These are phyloP conservation scores for Drosophila barbarae DNA, from an alignment of 2,888 invertebrate genomes.

Conservation along the genomic window DNA sequence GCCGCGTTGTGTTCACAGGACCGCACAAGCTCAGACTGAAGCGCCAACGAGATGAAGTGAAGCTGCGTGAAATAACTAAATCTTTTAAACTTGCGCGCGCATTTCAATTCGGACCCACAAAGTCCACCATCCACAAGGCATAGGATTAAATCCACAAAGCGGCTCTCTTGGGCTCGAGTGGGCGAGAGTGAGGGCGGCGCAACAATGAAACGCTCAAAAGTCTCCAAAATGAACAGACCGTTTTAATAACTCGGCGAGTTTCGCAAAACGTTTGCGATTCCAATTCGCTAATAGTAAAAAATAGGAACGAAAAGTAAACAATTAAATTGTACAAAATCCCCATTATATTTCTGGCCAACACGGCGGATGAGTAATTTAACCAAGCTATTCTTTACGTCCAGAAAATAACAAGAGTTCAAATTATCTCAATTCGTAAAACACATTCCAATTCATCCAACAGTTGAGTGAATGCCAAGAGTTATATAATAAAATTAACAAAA, in stretches of 20 bases:
- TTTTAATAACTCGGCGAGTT: slow-evolving; percentile 38
- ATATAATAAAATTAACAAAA: too few relatives aligned
- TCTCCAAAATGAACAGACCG: slow-evolving; percentile 50
- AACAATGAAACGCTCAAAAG: slow-evolving; percentile 43
- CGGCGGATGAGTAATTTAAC: not conserved
- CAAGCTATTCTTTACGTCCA: not conserved
- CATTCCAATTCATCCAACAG: too few relatives aligned
- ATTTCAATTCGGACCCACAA: slow-evolving; percentile 1
- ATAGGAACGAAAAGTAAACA: not conserved
- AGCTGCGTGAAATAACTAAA: slow-evolving; percentile 31
- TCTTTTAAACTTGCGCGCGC: slow-evolving; percentile 5
- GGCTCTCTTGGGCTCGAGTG: too few relatives aligned
- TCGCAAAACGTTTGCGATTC: not conserved
- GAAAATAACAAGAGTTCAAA: not conserved
- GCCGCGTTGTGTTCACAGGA: slow-evolving; percentile 43
- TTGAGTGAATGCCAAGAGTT: too few relatives aligned
- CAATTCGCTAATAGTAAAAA: slow-evolving; percentile 7
- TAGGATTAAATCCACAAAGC: slow-evolving; percentile 3
- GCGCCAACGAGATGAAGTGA: slow-evolving; percentile 18
- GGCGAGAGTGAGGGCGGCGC: slow-evolving; percentile 28
- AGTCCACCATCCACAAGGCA: slow-evolving; percentile 1
- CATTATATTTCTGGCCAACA: not conserved
- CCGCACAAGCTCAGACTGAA: slow-evolving; percentile 42
- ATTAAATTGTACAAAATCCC: not conserved
- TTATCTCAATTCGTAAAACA: too few relatives aligned